These are phyloP conservation scores for Amphimedon queenslandica DNA, from an alignment of 37 sponge, comb jelly and placozoan species.

Conservation along the genomic window DNA sequence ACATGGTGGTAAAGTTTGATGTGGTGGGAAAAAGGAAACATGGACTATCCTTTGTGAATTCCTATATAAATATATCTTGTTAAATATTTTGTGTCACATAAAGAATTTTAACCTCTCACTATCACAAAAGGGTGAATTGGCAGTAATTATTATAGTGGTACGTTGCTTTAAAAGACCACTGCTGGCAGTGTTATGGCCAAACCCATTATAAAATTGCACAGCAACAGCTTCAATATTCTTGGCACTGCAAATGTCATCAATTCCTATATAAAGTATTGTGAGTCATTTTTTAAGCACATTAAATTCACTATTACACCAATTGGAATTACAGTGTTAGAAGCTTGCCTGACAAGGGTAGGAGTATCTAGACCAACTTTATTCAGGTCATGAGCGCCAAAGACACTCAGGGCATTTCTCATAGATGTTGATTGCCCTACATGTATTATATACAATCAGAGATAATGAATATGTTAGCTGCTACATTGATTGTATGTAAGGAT, in stretches of 20 bases:
- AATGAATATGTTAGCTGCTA: neutral
- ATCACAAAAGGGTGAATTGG: neutral
- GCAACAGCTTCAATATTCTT: neutral
- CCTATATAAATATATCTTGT: neutral
- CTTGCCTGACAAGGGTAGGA: neutral
- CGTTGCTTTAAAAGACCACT: neutral
- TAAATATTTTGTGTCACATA: neutral
- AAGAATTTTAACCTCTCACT: neutral
- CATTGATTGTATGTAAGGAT: neutral
- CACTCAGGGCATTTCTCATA: neutral
- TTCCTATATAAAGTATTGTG: neutral
- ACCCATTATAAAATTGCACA: neutral
- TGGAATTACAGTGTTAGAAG: neutral
- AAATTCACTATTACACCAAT: neutral
- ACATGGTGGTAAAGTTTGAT: neutral
- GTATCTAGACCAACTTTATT: neutral
- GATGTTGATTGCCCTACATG: neutral
- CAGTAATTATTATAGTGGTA: neutral
- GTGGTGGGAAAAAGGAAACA: neutral
- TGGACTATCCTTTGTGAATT: neutral
- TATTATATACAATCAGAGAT: no score
- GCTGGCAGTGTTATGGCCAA: neutral
- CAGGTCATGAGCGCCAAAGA: neutral
- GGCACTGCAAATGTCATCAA: neutral
- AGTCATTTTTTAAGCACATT: neutral